Percentiles rank a stretch among this genome's conserved stretches.
phyloP scores from a whole-genome alignment of 1,140 invertebrate genomes.

The Coelopa frigida region DNA sequence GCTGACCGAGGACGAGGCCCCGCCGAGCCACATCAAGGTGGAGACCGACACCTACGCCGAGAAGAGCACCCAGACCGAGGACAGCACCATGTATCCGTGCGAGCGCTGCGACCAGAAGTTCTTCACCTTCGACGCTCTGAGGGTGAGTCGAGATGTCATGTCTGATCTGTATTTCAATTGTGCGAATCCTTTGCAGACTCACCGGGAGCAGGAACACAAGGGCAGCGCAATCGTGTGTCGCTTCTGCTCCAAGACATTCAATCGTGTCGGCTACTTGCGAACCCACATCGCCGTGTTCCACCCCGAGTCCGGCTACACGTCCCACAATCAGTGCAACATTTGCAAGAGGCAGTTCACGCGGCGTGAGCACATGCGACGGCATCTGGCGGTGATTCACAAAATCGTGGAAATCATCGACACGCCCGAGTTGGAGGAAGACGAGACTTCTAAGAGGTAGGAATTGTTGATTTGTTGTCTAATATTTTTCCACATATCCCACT shows the following conservation, averaged over 20 bases:
- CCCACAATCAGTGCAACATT: conserved; percentile 4
- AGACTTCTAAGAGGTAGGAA: too few species aligned
- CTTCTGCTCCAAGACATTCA: background rate
- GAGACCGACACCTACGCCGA: background rate
- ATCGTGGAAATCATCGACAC: background rate
- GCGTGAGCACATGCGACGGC: background rate
- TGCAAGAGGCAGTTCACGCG: conserved; percentile 2
- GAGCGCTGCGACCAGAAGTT: conserved; percentile 5
- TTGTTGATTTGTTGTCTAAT: background rate
- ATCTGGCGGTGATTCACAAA: conserved; percentile 3
- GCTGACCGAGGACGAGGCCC: background rate
- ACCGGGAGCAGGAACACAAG: background rate
- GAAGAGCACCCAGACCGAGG: conserved; percentile 2
- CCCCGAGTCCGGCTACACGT: background rate
- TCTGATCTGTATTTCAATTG: background rate
- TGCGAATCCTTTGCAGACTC: background rate
- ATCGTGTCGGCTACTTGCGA: background rate
- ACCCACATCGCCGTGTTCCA: background rate
- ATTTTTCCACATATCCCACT: background rate
- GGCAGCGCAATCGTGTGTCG: background rate
- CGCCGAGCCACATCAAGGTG: background rate
- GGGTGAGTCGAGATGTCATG: background rate
- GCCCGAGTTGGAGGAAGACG: background rate
- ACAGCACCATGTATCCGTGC: conserved; percentile 1
- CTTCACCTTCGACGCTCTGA: background rate